Evolutionary conservation across 1,140 invertebrate species (phyloP), one percentile per base, ranked within the genome.

Genomic region (Sitodiplosis mosellana): DNA sequence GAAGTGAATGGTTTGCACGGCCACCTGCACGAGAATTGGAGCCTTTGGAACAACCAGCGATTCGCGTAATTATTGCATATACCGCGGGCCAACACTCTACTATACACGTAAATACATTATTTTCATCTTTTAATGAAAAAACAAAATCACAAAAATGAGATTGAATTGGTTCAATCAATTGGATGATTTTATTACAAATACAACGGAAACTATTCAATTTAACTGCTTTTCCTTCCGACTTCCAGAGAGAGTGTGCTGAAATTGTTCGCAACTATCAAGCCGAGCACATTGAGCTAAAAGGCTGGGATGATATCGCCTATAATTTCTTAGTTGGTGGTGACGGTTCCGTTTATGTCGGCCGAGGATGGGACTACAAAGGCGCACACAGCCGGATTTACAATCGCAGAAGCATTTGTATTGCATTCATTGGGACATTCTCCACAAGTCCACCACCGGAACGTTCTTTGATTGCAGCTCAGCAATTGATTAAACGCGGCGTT

Each of bases 251-350:
- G 54, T 61, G 12, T 77, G 75, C 49, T 60, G 58, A 12, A 50
- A 52, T 0, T 56, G 69, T 77, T 1, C 59, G 66, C 49, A 40
- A 54, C 2, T 66, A 72, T n/a, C 75, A 77, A 57, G 69, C 67
- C 18, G 71, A 65, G 49, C 74, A 77, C 53, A 76, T 77, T 49
- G 68, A 73, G 34, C 58, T 55, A 2, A 62, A 59, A 20, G 53
- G 63, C 0, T 77, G 70, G 68, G 53, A 56, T 10, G 77, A 78
- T 54, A 76, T 78, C 33, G 72, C 56, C 3, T 74, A 72, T 46
- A 78, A 71, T 53, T 80, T 80, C 53, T 56, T 78, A 7, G 64
- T 77, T 34, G 75, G 73, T 12, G 72, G 70, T 3, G 74, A 77
- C 45, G 76, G 75, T 6, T 54, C 62, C 0, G 66, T 67, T 2